These are phyloP conservation scores for Quadriops clusia DNA, from an alignment of 2,888 invertebrate species.

Conservation along the genomic window DNA sequence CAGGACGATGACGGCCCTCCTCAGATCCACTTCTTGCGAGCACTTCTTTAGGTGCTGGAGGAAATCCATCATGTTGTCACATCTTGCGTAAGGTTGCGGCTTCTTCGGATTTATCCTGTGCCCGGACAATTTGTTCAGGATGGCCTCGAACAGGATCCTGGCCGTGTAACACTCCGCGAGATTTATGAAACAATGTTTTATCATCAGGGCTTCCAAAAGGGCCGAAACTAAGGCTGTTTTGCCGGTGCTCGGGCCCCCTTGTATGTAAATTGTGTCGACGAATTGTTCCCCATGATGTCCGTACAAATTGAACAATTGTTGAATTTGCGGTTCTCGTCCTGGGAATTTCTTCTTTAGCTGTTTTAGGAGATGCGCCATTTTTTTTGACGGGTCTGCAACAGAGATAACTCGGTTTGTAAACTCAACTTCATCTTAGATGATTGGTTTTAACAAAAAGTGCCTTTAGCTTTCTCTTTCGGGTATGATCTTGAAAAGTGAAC, in stretches of 20 bases:
- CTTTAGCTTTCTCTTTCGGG: no score
- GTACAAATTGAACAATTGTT: constrained; percentile 29
- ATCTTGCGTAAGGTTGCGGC: constrained; percentile 39
- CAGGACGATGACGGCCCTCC: constrained; percentile 54
- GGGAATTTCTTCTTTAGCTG: no score
- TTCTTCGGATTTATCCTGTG: constrained; percentile 32
- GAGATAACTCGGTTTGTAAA: no score
- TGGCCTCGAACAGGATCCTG: constrained; percentile 64
- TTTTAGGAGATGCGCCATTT: constrained; percentile 8
- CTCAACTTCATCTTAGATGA: no score
- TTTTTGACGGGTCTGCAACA: neutral
- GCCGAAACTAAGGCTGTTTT: constrained; percentile 60
- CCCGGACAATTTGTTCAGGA: constrained; percentile 48
- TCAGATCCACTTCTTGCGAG: constrained; percentile 28
- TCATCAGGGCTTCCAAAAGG: constrained; percentile 45
- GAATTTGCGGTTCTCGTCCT: constrained; percentile 30
- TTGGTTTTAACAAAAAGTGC: no score
- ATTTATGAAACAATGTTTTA: constrained; percentile 56
- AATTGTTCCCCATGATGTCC: constrained; percentile 48
- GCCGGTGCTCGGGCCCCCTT: constrained; percentile 75
- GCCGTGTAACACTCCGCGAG: constrained; percentile 72
- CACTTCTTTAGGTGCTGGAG: constrained; percentile 32
- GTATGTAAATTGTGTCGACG: constrained; percentile 60
- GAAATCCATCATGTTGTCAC: constrained; percentile 60
- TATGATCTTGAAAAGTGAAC: no score